Evolutionary conservation across 2,888 invertebrate genomes (phyloP).

Genomic region (Gastrophysa polygoni): DNA sequence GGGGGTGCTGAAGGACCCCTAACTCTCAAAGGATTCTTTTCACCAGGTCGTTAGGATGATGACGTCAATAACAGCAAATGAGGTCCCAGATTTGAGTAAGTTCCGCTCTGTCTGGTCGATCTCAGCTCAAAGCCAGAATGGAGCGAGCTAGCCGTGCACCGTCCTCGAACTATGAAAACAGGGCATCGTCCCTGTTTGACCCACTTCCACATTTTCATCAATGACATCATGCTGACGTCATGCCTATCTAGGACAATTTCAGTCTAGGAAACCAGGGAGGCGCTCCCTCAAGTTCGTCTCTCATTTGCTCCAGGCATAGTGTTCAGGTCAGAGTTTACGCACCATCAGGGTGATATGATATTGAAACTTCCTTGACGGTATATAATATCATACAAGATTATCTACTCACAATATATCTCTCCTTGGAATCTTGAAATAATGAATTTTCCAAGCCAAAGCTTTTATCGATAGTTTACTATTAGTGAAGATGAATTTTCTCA

Average conservation of each 20-base stretch:
- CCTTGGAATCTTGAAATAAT: no score
- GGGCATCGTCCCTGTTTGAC: conserved; percentile 39
- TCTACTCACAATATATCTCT: no score
- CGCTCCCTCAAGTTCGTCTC: conserved; percentile 25
- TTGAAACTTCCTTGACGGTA: no score
- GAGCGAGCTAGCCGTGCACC: conserved; percentile 46
- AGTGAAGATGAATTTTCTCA: no score
- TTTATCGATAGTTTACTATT: no score
- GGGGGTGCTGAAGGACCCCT: no score
- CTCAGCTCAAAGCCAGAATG: conserved; percentile 46
- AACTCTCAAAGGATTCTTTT: no score
- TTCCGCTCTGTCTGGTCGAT: conserved; percentile 11
- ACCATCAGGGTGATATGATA: no score
- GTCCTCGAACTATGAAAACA: conserved; percentile 54
- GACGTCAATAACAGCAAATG: background rate
- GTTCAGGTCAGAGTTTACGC: no score
- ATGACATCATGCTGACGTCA: conserved; percentile 65
- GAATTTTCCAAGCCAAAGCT: no score
- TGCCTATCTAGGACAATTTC: conserved; percentile 60
- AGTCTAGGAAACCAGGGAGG: conserved; percentile 65
- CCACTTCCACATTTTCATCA: conserved; percentile 44
- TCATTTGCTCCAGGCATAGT: no score
- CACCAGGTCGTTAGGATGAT: background rate
- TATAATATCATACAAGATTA: no score
- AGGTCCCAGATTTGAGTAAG: background rate